Evolutionary conservation across 2,797 vertebrate genomes (phyloP), one percentile per base, ranked within the genome.

Genomic region (Coregonus ussuriensis): DNA sequence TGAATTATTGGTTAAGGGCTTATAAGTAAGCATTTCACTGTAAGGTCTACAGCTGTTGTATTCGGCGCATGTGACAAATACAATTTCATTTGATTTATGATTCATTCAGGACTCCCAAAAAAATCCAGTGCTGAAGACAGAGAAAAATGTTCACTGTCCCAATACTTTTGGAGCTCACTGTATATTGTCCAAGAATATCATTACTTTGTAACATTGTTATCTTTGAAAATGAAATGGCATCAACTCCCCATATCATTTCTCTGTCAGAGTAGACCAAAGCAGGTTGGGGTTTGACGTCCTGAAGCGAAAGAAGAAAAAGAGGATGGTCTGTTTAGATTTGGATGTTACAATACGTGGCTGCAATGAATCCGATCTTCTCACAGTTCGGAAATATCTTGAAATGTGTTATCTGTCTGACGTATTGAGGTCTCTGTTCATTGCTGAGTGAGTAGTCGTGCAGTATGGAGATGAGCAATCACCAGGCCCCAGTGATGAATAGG

Each of bases 381-480:
- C 66, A n/a, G 66, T 33, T 15, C 1, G 33, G 35, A 21, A 59
- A 21, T 21, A 59, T 59, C 56, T 59, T 15, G 11, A 31, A 31
- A 66, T 15, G 31, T 14, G 65, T 67, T 59, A 59, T 59, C 18
- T 59, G 56, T 21, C 63, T 70, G 35, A 70, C 3, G 33, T 37
- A 70, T 47, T 37, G 6, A n/a, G 67, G 33, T 66, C 29, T 66
- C 63, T 29, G 21, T 1, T 66, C 63, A 7, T 66, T 15, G 25
- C 63, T 29, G 70, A 52, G 67, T 69, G 67, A 35, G 67, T 41
- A 5, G 47, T 47, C 3, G 70, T 72, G 79, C 74, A 6, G 83
- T 85, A 74, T 80, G 51, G 74, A 87, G 82, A 81, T 83, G 82
- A 89, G 85, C 81, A 75, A 83, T 89, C 85, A 78, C 78, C 79